phyloP scores from a whole-genome alignment of 1,140 invertebrate genomes.

The Drosophila repleta region DNA sequence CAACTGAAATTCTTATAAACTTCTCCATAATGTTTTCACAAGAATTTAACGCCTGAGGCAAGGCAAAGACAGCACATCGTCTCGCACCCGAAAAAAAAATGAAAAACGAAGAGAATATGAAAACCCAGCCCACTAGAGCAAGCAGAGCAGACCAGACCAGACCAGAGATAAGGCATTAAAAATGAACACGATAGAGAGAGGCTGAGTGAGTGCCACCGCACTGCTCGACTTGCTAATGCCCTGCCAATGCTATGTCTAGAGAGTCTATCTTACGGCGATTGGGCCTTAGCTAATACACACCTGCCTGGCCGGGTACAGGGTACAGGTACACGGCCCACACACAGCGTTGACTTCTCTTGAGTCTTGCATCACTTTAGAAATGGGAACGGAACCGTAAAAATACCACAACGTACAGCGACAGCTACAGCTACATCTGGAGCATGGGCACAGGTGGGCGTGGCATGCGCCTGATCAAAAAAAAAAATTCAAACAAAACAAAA shows the following conservation, averaged over 20 bases:
- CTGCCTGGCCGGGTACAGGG: neutral
- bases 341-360: slow-evolving; percentile 40
- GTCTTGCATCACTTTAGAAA: slow-evolving; percentile 54
- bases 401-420: slow-evolving; percentile 60
- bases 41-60: slow-evolving; percentile 74
- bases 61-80: slow-evolving; percentile 45
- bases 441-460: slow-evolving; percentile 15
- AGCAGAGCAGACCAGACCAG: slow-evolving; percentile 35
- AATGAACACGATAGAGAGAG: slow-evolving; percentile 39
- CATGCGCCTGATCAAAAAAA: neutral
- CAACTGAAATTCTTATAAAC: slow-evolving; percentile 48
- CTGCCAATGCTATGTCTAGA: neutral
- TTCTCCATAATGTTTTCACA: slow-evolving; percentile 72
- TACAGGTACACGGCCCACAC: slow-evolving; percentile 42
- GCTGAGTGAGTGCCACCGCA: neutral
- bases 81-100: neutral
- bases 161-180: slow-evolving; percentile 67
- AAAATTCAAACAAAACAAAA: neutral
- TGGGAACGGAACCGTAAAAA: slow-evolving; percentile 64
- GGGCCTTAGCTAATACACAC: neutral
- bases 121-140: neutral
- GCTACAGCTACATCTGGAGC: neutral
- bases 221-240: slow-evolving; percentile 3
- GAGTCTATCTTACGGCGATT: neutral
- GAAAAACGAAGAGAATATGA: neutral